Evolutionary conservation across 1,140 invertebrate species (phyloP).

Genomic region (Ridgeia piscesae): DNA sequence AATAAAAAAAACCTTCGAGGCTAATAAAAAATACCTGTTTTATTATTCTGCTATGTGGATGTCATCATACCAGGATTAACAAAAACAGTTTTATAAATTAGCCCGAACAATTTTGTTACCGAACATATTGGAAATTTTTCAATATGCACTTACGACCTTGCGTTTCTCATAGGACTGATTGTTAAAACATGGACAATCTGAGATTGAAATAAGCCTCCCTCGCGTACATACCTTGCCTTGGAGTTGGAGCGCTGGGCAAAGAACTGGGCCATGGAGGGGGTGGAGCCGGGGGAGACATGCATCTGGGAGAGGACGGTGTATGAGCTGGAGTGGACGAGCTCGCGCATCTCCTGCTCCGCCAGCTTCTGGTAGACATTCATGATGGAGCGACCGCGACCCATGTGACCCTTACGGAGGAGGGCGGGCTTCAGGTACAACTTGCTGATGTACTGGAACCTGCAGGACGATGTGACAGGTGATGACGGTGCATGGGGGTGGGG

Average conservation of each 20-base stretch:
- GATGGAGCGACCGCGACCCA: conserved; percentile 20
- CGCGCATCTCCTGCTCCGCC: background rate
- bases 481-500: no score
- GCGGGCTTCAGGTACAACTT: conserved; percentile 89
- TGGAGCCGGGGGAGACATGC: background rate
- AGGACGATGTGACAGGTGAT: conserved; percentile 23
- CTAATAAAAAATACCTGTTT: no score
- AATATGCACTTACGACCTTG: no score
- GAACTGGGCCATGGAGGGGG: conserved; percentile 1
- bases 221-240: background rate
- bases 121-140: no score
- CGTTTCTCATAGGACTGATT: no score
- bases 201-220: background rate
- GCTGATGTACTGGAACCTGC: conserved; percentile 89
- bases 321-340: background rate
- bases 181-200: background rate
- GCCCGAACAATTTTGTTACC: no score
- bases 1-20: no score
- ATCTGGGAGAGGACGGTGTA: conserved; percentile 11
- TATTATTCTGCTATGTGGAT: no score
- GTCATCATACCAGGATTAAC: no score
- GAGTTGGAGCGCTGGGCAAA: background rate
- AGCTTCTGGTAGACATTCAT: conserved; percentile 28
- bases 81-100: no score
- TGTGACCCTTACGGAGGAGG: conserved; percentile 66